Percentiles rank a stretch among this genome's conserved stretches.
Evolutionary conservation across 2,888 invertebrate species (phyloP).

Genomic region (Xestia rhomboidea): DNA sequence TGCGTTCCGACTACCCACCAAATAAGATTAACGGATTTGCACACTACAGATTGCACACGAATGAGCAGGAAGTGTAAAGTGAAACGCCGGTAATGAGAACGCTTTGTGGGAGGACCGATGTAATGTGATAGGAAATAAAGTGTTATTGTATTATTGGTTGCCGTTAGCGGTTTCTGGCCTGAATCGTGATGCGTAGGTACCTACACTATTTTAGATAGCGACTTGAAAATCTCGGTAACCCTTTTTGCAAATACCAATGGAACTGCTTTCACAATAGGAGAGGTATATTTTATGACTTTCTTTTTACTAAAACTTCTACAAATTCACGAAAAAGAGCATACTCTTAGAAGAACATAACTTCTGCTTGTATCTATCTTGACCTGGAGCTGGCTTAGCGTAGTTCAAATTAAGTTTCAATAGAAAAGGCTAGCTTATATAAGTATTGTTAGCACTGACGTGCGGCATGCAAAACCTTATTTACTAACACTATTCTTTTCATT

Average conservation of each 20-base stretch:
- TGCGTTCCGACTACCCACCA: conserved; percentile 85
- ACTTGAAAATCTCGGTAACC: not conserved
- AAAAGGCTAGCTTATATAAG: not conserved
- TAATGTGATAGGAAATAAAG: conserved; percentile 72
- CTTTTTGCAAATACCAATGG: not conserved
- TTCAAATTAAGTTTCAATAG: not conserved
- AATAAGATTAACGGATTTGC: conserved; percentile 91
- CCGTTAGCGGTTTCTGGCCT: conserved; percentile 35
- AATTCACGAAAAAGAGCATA: not conserved
- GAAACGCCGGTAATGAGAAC: conserved; percentile 89
- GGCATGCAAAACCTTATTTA: not conserved
- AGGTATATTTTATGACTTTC: not conserved
- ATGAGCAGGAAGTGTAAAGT: conserved; percentile 90
- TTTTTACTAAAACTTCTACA: not conserved
- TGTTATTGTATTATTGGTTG: conserved; percentile 52
- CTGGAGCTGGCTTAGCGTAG: not conserved
- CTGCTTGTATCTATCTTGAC: not conserved
- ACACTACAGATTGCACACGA: conserved; percentile 91
- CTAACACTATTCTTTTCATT: not conserved
- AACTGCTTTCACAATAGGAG: not conserved
- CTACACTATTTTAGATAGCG: not conserved
- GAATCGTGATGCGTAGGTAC: too few species aligned
- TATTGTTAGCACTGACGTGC: not conserved
- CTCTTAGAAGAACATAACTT: not conserved
- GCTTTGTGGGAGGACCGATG: conserved; percentile 82